Conservation (phyloP, 2,888 invertebrate species). For the Oscheius sp. region DNA sequence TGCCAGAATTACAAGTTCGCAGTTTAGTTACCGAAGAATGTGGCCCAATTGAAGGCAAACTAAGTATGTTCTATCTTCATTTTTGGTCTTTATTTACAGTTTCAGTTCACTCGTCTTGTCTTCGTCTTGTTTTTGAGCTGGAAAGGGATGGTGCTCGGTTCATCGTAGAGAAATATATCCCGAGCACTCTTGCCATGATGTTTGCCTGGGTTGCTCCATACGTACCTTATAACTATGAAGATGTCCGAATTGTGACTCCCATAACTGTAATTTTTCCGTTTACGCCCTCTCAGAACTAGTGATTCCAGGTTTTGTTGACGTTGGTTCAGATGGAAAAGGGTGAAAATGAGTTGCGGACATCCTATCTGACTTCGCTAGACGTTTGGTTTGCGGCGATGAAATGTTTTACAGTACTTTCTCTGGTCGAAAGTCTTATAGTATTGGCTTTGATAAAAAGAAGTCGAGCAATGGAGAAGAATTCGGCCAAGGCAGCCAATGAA, state of each 20-base stretch:
- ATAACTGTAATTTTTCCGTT: constrained; percentile 62
- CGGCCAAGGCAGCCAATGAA: constrained; percentile 65
- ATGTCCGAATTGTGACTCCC: constrained; percentile 72
- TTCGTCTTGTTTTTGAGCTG: constrained; percentile 63
- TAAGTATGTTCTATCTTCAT: constrained; percentile 57
- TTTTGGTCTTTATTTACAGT: constrained; percentile 30
- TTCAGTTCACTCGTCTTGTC: constrained; percentile 69
- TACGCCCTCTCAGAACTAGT: no score
- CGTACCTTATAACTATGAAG: constrained; percentile 72
- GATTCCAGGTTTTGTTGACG: constrained; percentile 66
- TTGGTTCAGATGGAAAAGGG: constrained; percentile 72
- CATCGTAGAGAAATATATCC: constrained; percentile 68
- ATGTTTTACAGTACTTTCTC: constrained; percentile 68
- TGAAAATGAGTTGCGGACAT: constrained; percentile 64
- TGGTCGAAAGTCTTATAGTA: constrained; percentile 67
- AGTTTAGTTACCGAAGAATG: constrained; percentile 62
- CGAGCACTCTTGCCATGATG: constrained; percentile 69
- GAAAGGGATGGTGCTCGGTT: constrained; percentile 69
- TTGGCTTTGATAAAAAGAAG: constrained; percentile 68
- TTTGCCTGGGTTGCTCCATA: constrained; percentile 69
- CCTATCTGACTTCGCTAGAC: constrained; percentile 70
- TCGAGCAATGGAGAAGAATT: constrained; percentile 67
- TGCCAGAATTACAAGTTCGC: constrained; percentile 68
- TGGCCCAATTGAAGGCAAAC: constrained; percentile 61
- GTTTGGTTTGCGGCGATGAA: constrained; percentile 70